phyloP scores from a whole-genome alignment of 2,888 invertebrate species.

The Chorisops tibialis region DNA sequence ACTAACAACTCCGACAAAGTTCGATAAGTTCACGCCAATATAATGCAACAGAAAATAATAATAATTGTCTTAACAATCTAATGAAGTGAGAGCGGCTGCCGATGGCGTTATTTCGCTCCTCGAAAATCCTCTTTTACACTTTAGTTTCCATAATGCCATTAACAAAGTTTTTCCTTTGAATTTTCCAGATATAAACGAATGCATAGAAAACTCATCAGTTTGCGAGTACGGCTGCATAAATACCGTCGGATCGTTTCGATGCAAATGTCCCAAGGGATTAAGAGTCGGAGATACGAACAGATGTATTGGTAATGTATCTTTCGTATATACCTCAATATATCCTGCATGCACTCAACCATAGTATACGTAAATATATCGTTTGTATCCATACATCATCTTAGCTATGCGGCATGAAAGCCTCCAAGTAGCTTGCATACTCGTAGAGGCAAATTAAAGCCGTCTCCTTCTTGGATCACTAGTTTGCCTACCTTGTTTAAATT shows the following conservation, averaged over 20 bases:
- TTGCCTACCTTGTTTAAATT: neutral
- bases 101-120: no score
- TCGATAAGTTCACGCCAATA: no score
- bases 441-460: slow-evolving; percentile 4
- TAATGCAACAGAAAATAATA: no score
- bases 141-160: slow-evolving; percentile 1
- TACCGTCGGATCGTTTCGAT: slow-evolving; percentile 54
- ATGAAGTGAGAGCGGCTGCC: no score
- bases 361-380: no score
- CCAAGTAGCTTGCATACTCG: neutral
- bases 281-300: slow-evolving; percentile 43
- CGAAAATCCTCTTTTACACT: no score
- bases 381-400: neutral
- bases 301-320: slow-evolving; percentile 36
- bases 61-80: no score
- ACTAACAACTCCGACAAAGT: no score
- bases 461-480: slow-evolving; percentile 6
- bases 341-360: no score
- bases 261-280: slow-evolving; percentile 53
- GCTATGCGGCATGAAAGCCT: neutral
- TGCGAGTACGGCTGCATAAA: slow-evolving; percentile 55
- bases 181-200: slow-evolving; percentile 54
- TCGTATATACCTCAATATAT: no score
- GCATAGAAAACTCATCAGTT: slow-evolving; percentile 48
- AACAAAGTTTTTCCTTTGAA: slow-evolving; percentile 15